phyloP scores from a whole-genome alignment of 2,888 invertebrate species.

The Troglohyphantes excavatus region DNA sequence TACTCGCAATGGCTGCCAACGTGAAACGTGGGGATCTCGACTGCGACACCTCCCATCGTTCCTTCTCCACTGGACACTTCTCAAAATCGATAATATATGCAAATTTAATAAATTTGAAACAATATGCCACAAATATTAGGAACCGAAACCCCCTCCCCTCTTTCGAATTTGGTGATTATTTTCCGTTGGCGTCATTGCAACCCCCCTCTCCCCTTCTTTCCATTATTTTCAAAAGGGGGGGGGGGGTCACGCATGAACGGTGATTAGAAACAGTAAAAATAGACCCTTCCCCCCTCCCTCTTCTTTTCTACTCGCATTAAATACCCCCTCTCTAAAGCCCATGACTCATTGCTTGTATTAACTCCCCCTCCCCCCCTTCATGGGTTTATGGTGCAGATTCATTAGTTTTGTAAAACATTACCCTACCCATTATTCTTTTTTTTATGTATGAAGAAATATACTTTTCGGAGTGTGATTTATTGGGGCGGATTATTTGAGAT shows the following conservation, averaged over 20 bases:
- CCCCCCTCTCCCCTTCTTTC: constrained; percentile 1
- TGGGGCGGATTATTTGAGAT: constrained; percentile 46
- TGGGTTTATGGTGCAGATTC: constrained; percentile 40
- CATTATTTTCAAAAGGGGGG: constrained; percentile 38
- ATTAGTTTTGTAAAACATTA: constrained; percentile 68
- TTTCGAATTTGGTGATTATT: no score
- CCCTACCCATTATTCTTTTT: constrained; percentile 41
- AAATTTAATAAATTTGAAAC: no score
- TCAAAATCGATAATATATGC: no score
- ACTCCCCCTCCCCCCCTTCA: constrained; percentile 18
- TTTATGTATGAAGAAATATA: constrained; percentile 8
- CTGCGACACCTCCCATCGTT: no score
- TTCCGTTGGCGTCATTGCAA: background rate
- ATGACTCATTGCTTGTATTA: constrained; percentile 59
- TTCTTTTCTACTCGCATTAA: constrained; percentile 18
- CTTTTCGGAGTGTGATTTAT: constrained; percentile 50
- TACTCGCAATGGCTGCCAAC: no score
- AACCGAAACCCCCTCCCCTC: no score
- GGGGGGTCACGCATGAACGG: constrained; percentile 45
- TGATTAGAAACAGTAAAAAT: constrained; percentile 74
- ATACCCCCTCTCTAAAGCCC: constrained; percentile 28
- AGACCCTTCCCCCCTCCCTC: constrained; percentile 2
- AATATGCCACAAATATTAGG: no score
- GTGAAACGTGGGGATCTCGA: no score
- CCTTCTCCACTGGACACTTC: no score